Evolutionary conservation across 2,113 vertebrate species (phyloP).

Genomic region (Plecotus auritus): DNA sequence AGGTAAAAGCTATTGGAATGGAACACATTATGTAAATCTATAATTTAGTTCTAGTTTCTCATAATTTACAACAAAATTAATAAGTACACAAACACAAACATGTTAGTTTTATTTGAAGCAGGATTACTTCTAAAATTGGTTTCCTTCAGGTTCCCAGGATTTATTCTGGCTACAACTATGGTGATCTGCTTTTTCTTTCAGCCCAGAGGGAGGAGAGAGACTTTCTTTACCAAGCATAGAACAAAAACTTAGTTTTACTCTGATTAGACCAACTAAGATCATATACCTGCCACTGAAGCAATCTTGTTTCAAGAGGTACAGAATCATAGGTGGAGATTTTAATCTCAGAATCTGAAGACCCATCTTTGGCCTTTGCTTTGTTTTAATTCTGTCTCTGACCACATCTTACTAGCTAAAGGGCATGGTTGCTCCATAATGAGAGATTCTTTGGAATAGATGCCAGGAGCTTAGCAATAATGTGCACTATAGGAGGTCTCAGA

Average conservation of each 20-base stretch:
- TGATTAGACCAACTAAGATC: not conserved
- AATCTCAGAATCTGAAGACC: not conserved
- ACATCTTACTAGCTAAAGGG: not conserved
- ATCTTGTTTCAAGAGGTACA: not conserved
- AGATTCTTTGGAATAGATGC: not conserved
- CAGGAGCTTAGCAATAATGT: not conserved
- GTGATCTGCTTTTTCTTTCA: not conserved
- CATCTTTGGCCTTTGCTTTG: not conserved
- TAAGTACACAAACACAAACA: not conserved
- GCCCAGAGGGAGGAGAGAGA: not conserved
- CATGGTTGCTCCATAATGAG: not conserved
- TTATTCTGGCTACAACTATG: not conserved
- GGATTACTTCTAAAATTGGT: not conserved
- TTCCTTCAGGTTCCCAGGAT: not conserved
- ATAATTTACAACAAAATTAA: not conserved
- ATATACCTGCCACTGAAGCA: not conserved
- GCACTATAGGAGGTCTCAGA: not conserved
- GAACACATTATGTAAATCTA: not conserved
- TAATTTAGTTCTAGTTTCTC: slow-evolving; percentile 4
- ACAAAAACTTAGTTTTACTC: not conserved
- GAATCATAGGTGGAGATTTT: not conserved
- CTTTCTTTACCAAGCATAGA: not conserved
- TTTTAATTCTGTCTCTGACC: not conserved
- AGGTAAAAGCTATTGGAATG: not conserved
- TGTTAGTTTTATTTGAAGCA: not conserved